Conservation (phyloP, 2,888 invertebrate species). For the Desoria tigrina region DNA sequence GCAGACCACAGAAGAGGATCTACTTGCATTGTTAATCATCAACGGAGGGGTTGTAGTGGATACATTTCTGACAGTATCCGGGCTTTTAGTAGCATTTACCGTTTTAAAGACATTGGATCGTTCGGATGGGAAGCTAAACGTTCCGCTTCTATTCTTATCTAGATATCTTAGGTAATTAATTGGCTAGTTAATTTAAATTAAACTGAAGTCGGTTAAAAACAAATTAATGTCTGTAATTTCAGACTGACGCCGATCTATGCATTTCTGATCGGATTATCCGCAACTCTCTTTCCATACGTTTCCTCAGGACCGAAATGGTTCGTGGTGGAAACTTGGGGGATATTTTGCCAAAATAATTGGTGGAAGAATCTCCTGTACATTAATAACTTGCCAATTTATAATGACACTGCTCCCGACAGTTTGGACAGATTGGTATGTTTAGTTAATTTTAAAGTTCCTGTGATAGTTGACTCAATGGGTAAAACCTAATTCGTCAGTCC, state of each 20-base stretch:
- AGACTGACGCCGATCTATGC: constrained; percentile 57
- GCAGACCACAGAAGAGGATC: too few relatives aligned
- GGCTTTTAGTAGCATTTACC: constrained; percentile 53
- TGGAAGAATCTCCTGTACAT: constrained; percentile 54
- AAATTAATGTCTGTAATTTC: constrained; percentile 25
- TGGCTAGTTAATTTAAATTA: constrained; percentile 18
- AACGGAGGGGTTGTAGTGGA: constrained; percentile 54
- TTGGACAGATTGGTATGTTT: constrained; percentile 37
- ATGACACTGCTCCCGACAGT: constrained; percentile 26
- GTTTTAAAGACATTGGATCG: constrained; percentile 52
- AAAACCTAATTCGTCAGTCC: too few relatives aligned
- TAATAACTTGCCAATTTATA: constrained; percentile 50
- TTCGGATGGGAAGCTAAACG: constrained; percentile 48
- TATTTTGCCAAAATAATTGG: constrained; percentile 50
- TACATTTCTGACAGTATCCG: constrained; percentile 54
- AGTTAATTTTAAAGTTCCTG: not conserved
- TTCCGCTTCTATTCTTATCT: constrained; percentile 48
- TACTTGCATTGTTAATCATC: constrained; percentile 16
- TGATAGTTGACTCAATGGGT: not conserved
- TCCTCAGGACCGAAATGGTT: constrained; percentile 58
- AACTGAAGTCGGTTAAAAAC: not conserved
- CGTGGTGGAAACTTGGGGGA: constrained; percentile 40
- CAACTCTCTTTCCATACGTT: constrained; percentile 55
- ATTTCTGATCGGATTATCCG: constrained; percentile 55
- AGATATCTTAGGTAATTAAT: constrained; percentile 52